Conservation (phyloP, 1,140 invertebrate genomes). For the Drosophila sp. region DNA sequence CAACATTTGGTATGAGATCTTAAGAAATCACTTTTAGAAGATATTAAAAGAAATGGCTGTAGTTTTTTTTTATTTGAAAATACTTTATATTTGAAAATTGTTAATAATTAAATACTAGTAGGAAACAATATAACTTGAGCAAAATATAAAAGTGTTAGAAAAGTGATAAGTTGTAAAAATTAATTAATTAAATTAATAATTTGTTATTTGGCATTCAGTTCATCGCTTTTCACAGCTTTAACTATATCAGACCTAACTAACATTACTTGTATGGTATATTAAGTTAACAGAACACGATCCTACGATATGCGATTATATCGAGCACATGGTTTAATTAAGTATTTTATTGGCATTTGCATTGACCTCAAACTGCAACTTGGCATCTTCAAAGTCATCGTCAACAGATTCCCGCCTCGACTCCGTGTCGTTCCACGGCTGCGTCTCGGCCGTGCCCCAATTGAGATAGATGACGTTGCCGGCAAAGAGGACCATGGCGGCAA, state of each 20-base stretch:
- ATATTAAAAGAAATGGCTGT: too few species aligned
- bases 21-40: too few species aligned
- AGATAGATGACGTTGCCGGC: slow-evolving; percentile 89
- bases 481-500: slow-evolving; percentile 89
- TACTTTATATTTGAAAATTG: slow-evolving; percentile 13
- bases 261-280: slow-evolving; percentile 3
- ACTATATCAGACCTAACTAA: slow-evolving; percentile 9
- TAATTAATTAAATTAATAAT: background rate
- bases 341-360: slow-evolving; percentile 12
- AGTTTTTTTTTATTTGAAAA: slow-evolving; percentile 1
- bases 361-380: slow-evolving; percentile 44
- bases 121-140: slow-evolving; percentile 18
- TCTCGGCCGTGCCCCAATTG: slow-evolving; percentile 87
- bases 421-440: slow-evolving; percentile 88
- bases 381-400: slow-evolving; percentile 44
- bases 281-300: slow-evolving; percentile 10
- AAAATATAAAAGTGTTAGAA: slow-evolving; percentile 12
- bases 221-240: slow-evolving; percentile 6
- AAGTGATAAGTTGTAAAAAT: slow-evolving; percentile 4
- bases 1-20: too few species aligned
- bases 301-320: slow-evolving; percentile 3
- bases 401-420: slow-evolving; percentile 31
- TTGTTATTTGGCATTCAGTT: slow-evolving; percentile 23
- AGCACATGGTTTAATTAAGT: slow-evolving; percentile 24
- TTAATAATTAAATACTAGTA: slow-evolving; percentile 10